Evolutionary conservation across 2,113 vertebrate genomes (phyloP).

Genomic region (Phylloscopus whistleri): DNA sequence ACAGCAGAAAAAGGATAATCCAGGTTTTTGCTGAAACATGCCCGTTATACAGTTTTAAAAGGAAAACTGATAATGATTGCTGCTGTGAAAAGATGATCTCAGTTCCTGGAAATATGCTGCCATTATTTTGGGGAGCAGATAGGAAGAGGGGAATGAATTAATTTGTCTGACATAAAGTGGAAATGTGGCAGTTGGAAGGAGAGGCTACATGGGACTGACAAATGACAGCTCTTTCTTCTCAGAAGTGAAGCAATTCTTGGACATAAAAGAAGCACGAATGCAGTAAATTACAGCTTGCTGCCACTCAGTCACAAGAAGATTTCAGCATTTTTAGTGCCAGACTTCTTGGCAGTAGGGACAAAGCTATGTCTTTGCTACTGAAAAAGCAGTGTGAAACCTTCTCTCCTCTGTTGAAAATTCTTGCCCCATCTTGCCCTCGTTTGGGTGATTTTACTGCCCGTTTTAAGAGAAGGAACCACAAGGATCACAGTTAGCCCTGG

Average conservation of each 20-base stretch:
- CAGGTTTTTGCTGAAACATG: background rate
- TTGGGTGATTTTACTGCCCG: background rate
- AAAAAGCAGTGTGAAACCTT: background rate
- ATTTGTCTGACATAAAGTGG: background rate
- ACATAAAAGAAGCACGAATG: constrained; percentile 15
- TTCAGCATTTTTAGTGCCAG: background rate
- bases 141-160: background rate
- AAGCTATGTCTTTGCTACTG: background rate
- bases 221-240: constrained; percentile 26
- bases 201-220: background rate
- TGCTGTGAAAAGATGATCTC: background rate
- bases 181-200: background rate
- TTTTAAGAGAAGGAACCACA: background rate
- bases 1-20: background rate
- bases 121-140: background rate
- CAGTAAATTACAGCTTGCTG: constrained; percentile 40
- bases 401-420: background rate
- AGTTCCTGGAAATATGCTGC: background rate
- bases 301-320: background rate
- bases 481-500: background rate
- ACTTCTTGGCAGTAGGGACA: background rate
- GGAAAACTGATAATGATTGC: background rate
- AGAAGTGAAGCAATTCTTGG: constrained; percentile 22
- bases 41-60: background rate
- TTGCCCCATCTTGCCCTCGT: background rate